These are phyloP conservation scores for Tanypteryx hageni DNA, from an alignment of 2,888 invertebrate species.

Conservation along the genomic window DNA sequence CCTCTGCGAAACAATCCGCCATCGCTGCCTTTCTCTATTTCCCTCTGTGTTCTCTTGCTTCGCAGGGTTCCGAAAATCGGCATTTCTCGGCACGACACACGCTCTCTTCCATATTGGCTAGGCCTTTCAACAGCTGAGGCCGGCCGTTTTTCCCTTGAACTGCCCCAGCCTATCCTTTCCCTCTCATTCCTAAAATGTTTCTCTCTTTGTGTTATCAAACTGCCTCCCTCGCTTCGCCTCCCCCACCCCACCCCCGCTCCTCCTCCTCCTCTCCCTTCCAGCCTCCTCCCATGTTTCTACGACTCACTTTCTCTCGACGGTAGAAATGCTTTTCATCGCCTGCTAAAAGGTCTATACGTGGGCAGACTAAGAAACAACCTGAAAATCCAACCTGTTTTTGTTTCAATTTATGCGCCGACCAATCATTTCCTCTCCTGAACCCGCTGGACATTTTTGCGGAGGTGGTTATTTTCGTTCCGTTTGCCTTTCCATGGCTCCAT, in stretches of 20 bases:
- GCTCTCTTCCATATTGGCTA: background rate
- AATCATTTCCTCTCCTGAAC: background rate
- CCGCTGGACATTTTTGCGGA: background rate
- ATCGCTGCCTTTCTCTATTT: background rate
- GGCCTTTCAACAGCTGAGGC: constrained; percentile 13
- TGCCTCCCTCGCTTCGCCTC: background rate
- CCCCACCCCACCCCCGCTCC: background rate
- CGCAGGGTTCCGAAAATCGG: background rate
- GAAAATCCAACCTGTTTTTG: background rate
- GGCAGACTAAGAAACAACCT: background rate
- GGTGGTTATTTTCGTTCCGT: too few relatives aligned
- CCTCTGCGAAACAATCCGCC: background rate
- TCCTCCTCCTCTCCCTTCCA: background rate
- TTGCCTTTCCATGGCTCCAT: too few relatives aligned
- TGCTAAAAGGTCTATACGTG: background rate
- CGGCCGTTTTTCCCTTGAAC: background rate
- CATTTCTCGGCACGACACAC: background rate
- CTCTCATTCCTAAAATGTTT: background rate
- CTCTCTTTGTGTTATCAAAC: background rate
- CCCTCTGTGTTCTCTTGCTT: background rate
- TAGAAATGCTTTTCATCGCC: too few relatives aligned
- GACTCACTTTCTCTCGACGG: too few relatives aligned
- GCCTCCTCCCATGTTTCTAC: background rate
- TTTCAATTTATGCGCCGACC: background rate
- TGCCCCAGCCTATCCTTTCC: background rate